Evolutionary conservation across 1,140 invertebrate species (phyloP), one percentile per base, ranked within the genome.

Genomic region (Bemisia tabaci): DNA sequence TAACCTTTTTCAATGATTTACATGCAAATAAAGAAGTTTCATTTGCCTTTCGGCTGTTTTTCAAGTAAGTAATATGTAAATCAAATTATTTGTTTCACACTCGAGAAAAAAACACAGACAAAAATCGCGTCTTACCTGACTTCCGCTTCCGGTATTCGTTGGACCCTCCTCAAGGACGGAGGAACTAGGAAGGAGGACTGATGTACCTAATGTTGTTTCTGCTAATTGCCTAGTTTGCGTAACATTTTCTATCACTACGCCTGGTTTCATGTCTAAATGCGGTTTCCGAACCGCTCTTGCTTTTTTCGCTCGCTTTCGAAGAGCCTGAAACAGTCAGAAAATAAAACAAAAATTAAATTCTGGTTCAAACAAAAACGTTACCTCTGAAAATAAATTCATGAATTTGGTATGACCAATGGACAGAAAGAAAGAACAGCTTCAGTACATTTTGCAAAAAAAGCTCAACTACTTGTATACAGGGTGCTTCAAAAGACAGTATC

Each of bases 101-200:
- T n/a, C n/a, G n/a, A n/a, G n/a, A n/a, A n/a, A n/a, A n/a, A n/a
- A n/a, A n/a, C n/a, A n/a, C n/a, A n/a, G n/a, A n/a, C n/a, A n/a
- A n/a, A n/a, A n/a, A n/a, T n/a, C n/a, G n/a, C n/a, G n/a, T 68
- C 65, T 74, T 71, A 80, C 79, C 76, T 80, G 79, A 73, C 78
- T 80, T 12, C 90, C 91, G n/a, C 90, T 92, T 2, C 89, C 91
- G n/a, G 91, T 93, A 73, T 92, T 92, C 2, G 90, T 94, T 58
- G 89, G 87, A 69, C 85, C 82, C 76, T 92, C 79, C 58, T 82
- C 80, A 25, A 77, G 87, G 62, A 82, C 76, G 72, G 78, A 82
- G 65, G 79, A 80, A 23, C 69, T 70, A 26, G 68, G 69, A 27
- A 74, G 66, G 71, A 75, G 68, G 70, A 75, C 64, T 5, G 69